Evolutionary conservation across 2,888 invertebrate species (phyloP), one percentile per base, ranked within the genome.

Genomic region (Cerastis leucographa): DNA sequence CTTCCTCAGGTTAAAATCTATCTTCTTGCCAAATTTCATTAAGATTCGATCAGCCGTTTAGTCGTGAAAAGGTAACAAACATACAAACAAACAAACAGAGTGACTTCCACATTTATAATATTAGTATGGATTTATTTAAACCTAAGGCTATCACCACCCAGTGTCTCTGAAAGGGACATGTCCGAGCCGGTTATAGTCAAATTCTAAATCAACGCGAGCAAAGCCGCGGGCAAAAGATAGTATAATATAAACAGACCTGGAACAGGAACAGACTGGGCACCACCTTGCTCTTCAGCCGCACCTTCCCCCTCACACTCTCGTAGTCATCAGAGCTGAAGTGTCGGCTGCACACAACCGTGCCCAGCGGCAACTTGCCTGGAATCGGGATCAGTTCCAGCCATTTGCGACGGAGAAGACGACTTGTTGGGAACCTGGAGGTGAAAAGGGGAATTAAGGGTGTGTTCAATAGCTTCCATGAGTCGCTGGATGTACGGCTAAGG

Each of bases 251-350:
- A 54, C 54, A 22, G 9, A 73, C 76, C 42, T 65, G 70, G 0
- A 76, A 42, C 7, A 83, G n/a, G 1, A 91, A 85, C 7, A 94
- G 69, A 4, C 90, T 92, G 0, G 96, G 96, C 68, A 96, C 91
- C 0, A 94, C 94, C 25, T 91, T 92, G 0, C 91, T 86, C 74
- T 92, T 93, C 0, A 96, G 87, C n/a, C 95, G 84, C 0, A 89
- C 88, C 77, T 92, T 91, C 0, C 96, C 96, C 0, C 95, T 73
- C 0, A 94, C 88, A 0, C 74, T 76, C 76, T 92, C 92, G 46
- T 94, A 95, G 82, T 96, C 94, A 0, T 86, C 80, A 0, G 68
- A 35, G 0, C 71, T 65, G 86, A 96, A 96, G 88, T 96, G 96
- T 0, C 85, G 83, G 68, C 91, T 92, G 89, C 96, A 96, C 2